Percentiles rank a stretch among this genome's conserved stretches.
phyloP scores from a whole-genome alignment of 2,888 invertebrate species.

The Trachelus troglodyta region DNA sequence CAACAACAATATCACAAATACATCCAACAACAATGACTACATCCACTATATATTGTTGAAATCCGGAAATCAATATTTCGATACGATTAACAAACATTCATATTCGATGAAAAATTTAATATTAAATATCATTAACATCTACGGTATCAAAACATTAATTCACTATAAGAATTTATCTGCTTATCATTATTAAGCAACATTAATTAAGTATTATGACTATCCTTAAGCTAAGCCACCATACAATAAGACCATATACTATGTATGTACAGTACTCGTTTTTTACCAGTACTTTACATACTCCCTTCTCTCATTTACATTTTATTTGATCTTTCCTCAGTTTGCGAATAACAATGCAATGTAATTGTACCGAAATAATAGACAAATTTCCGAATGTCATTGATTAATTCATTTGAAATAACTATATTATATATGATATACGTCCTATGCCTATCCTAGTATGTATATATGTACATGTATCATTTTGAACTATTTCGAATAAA shows the following conservation, averaged over 20 bases:
- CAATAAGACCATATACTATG: neutral
- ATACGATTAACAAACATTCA: neutral
- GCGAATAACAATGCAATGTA: neutral
- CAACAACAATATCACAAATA: conserved; percentile 5
- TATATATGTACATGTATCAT: neutral
- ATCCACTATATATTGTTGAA: neutral
- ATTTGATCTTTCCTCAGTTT: neutral
- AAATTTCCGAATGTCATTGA: neutral
- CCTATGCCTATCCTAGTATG: neutral
- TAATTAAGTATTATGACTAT: neutral
- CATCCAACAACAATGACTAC: conserved; percentile 1
- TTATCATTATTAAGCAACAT: neutral
- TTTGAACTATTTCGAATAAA: neutral
- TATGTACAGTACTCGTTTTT: neutral
- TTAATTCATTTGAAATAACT: neutral
- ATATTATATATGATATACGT: neutral
- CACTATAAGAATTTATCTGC: neutral
- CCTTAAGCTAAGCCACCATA: neutral
- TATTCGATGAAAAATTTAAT: neutral
- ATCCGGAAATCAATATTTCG: neutral
- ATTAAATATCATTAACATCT: neutral
- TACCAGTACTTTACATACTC: neutral
- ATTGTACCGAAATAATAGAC: neutral
- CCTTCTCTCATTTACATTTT: neutral
- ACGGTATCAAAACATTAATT: neutral